A percentile compares a stretch with the other conserved stretches of the same genome.
Conservation (phyloP, 1,140 invertebrate genomes). For the Brachionus rotundiformis region DNA sequence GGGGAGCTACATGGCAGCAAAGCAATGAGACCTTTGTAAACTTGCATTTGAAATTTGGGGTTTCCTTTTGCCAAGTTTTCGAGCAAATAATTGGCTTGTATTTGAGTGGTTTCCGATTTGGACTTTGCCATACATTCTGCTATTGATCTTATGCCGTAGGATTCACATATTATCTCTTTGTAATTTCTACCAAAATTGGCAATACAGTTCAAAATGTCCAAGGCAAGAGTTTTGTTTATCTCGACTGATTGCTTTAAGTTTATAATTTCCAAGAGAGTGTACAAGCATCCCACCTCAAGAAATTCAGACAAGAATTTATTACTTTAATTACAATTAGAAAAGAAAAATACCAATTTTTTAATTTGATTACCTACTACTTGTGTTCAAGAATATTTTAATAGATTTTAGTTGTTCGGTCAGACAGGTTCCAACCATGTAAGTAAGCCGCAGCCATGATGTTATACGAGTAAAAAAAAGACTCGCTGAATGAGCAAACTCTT, state of each 20-base stretch:
- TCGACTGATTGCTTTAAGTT: slow-evolving; percentile 63
- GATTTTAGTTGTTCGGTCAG: slow-evolving; percentile 61
- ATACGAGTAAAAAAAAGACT: slow-evolving; percentile 64
- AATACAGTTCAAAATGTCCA: slow-evolving; percentile 59
- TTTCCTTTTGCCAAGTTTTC: slow-evolving; percentile 63
- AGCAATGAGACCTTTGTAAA: slow-evolving; percentile 65
- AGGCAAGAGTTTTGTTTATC: slow-evolving; percentile 59
- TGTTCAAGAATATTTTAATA: slow-evolving; percentile 61
- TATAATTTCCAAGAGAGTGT: slow-evolving; percentile 62
- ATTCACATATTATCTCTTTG: slow-evolving; percentile 65
- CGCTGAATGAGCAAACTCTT: slow-evolving; percentile 63
- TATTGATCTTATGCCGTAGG: slow-evolving; percentile 63
- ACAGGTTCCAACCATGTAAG: slow-evolving; percentile 62
- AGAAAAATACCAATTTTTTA: neutral
- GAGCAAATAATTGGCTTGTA: slow-evolving; percentile 59
- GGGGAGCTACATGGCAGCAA: slow-evolving; percentile 64
- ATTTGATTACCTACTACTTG: slow-evolving; percentile 62
- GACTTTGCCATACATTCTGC: slow-evolving; percentile 64
- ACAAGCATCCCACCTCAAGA: slow-evolving; percentile 62
- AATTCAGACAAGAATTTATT: slow-evolving; percentile 64
- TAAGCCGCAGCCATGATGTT: slow-evolving; percentile 61
- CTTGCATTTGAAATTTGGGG: slow-evolving; percentile 62
- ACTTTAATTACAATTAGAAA: slow-evolving; percentile 54
- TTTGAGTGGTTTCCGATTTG: slow-evolving; percentile 62
- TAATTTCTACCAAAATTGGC: slow-evolving; percentile 63